These are phyloP conservation scores for Phocoena phocoena DNA, from an alignment of 2,113 vertebrate species.

Conservation along the genomic window DNA sequence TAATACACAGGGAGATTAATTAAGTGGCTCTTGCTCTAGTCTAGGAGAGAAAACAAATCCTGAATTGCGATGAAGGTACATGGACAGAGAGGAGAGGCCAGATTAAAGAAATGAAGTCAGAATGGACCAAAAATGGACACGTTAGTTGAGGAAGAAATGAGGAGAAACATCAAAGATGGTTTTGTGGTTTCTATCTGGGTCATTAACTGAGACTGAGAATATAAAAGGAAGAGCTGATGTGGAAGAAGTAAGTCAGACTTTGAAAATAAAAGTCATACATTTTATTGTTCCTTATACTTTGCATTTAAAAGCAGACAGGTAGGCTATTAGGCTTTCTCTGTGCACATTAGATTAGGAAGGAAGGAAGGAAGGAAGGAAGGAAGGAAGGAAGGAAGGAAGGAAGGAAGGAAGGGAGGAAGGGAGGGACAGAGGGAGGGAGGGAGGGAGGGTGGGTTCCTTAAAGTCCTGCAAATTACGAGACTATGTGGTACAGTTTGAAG, in stretches of 20 bases:
- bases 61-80: neutral
- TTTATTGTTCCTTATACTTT: neutral
- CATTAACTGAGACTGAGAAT: neutral
- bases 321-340: neutral
- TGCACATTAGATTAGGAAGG: neutral
- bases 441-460: neutral
- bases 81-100: neutral
- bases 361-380: neutral
- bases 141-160: neutral
- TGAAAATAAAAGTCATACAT: slow-evolving; percentile 15
- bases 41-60: neutral
- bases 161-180: neutral
- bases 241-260: neutral
- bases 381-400: neutral
- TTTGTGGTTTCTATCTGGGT: neutral
- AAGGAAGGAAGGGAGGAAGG: no score
- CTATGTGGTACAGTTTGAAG: neutral
- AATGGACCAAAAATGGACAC: neutral
- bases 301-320: neutral
- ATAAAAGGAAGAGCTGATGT: neutral
- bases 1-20: neutral
- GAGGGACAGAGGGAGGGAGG: neutral
- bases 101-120: neutral
- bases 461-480: neutral
- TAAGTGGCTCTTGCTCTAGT: neutral